Conservation (phyloP, 2,888 invertebrate genomes). For the Octodonta nipae region DNA sequence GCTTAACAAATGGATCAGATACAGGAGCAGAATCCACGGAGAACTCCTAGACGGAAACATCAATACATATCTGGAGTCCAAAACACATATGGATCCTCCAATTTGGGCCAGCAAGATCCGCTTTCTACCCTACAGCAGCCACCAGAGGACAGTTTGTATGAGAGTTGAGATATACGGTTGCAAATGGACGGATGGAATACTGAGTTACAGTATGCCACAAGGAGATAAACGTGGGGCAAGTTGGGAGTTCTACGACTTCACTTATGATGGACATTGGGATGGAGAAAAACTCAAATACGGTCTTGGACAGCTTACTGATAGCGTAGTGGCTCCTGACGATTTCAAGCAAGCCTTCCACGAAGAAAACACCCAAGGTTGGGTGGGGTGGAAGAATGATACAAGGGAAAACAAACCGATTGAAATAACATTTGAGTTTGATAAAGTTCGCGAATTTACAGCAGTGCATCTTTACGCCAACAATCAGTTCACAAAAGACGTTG, state of each 20-base stretch:
- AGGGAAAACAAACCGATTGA: conserved; percentile 48
- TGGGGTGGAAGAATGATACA: conserved; percentile 79
- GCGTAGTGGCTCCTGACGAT: conserved; percentile 62
- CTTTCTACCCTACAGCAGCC: conserved; percentile 72
- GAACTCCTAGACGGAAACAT: conserved; percentile 73
- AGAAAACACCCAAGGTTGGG: conserved; percentile 63
- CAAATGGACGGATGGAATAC: conserved; percentile 68
- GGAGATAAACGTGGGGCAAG: conserved; percentile 69
- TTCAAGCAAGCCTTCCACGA: conserved; percentile 53
- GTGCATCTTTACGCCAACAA: conserved; percentile 76
- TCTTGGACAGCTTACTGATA: conserved; percentile 74
- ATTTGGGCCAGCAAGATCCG: conserved; percentile 76
- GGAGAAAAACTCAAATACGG: conserved; percentile 62
- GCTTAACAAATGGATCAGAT: conserved; percentile 70
- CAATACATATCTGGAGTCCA: conserved; percentile 73
- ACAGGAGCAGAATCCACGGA: conserved; percentile 51
- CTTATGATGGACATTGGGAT: conserved; percentile 76
- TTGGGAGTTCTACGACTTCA: conserved; percentile 69
- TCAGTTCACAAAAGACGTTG: conserved; percentile 70
- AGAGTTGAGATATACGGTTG: conserved; percentile 83
- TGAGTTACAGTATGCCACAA: conserved; percentile 78
- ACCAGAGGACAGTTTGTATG: conserved; percentile 79
- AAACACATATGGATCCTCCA: conserved; percentile 64
- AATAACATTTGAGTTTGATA: conserved; percentile 71
- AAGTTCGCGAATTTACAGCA: conserved; percentile 71